Conservation (phyloP, 2,113 vertebrate species). For the Machaerirhynchus nigripectus region DNA sequence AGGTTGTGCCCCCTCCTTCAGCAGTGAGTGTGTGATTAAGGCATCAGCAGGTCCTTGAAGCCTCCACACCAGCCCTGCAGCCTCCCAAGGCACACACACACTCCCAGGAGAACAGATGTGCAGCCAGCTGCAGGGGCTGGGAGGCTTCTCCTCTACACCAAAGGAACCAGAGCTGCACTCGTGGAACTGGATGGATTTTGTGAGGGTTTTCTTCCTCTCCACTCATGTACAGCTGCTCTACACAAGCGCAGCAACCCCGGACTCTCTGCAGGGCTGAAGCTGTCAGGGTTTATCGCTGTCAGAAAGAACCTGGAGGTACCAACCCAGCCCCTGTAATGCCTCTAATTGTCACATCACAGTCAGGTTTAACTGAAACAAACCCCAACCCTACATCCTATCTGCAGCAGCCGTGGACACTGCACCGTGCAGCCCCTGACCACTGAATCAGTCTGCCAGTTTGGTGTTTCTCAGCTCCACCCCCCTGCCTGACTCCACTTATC, state of each 20-base stretch:
- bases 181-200: not conserved
- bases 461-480: not conserved
- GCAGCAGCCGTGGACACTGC: not conserved
- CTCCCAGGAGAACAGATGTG: not conserved
- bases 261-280: not conserved
- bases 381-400: not conserved
- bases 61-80: not conserved
- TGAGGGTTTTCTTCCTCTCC: not conserved
- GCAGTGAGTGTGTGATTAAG: not conserved
- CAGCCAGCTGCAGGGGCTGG: not conserved
- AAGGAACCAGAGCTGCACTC: not conserved
- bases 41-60: not conserved
- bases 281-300: not conserved
- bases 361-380: not conserved
- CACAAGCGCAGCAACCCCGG: not conserved
- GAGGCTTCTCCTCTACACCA: not conserved
- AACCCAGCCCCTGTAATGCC: not conserved
- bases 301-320: not conserved
- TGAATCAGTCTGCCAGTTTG: not conserved
- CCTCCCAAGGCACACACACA: not conserved
- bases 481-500: not conserved
- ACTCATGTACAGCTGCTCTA: rapidly evolving
- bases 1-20: not conserved
- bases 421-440: not conserved
- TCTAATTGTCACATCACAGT: not conserved